Base-by-base conservation (phyloP, 2,888 invertebrate genomes). In the Ophion ellenae region DNA sequence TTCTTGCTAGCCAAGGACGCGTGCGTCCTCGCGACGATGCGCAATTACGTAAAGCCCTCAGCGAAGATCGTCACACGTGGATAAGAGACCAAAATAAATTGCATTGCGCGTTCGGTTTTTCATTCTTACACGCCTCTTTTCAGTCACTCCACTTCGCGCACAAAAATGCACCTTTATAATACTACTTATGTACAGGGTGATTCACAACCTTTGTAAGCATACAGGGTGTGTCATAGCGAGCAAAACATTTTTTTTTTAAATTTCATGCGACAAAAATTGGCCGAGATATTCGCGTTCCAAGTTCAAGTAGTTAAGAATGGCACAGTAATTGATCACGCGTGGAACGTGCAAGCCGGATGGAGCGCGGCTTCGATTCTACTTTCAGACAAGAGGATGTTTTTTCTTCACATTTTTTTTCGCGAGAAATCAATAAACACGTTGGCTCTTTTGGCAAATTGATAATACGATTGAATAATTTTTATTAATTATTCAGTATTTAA, bases 1-100 rank as follows among this genome's bases (percentile, higher is more conserved):
- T 86, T 71, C 24, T 73, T n/a, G 20, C 24, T 20, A 9, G 14
- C 70, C 81, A 81, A 81, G 86, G 78, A 81, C 81, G 61, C 47
- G 59, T 24, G 63, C 20, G 70, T 81, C 53, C 81, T 75, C 61
- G 36, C 32, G 63, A 53, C 32, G 14, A 20, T 81, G 32, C 47
- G n/a, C 20, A 20, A 57, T 81, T 81, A 81, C 76, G 81, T 70
- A 73, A 75, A 66, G 11, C 14, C 53, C 36, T 32, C 45, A 61
- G 28, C 61, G 40, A 83, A 63, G 70, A 81, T 86, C 63, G 78
- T 36, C 59, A 64, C 77, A 78, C 40, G 69, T n/a, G 24, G 83
- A 86, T 86, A 86, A 84, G 53, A 63, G 11, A 47, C 59, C 14
- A 63, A 59, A 75, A 64, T n/a, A 59, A 36, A 53, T 79, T 64